A percentile compares a stretch with the other conserved stretches of the same genome.
phyloP scores from a whole-genome alignment of 2,113 vertebrate genomes.

The Lipophrys pholis region DNA sequence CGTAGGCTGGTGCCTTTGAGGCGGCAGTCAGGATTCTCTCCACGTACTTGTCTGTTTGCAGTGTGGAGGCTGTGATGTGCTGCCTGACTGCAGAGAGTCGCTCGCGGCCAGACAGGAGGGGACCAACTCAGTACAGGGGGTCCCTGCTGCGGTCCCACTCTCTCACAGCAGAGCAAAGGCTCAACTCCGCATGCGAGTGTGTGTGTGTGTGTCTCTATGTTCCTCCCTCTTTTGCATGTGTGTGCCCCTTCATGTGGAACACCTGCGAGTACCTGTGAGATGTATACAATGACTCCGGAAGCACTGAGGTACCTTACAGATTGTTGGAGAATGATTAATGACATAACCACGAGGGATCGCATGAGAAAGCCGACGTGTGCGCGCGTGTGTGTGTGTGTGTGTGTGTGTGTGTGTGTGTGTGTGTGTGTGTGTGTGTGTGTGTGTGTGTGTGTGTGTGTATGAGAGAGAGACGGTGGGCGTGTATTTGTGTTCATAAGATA shows the following conservation, averaged over 20 bases:
- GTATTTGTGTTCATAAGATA: slow-evolving; percentile 16
- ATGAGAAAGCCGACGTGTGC: not conserved
- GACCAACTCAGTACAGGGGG: slow-evolving; percentile 69
- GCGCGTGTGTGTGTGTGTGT: not conserved
- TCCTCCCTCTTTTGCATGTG: slow-evolving; percentile 12
- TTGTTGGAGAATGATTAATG: not conserved
- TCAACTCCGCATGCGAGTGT: not conserved
- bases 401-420: not conserved
- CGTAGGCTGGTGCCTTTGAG: slow-evolving; percentile 73
- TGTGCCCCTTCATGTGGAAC: not conserved
- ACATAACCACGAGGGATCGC: not conserved
- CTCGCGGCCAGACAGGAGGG: slow-evolving; percentile 72
- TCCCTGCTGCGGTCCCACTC: slow-evolving; percentile 64
- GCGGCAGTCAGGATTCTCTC: slow-evolving; percentile 74
- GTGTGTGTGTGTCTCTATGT: slow-evolving; percentile 33
- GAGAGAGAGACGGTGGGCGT: not conserved
- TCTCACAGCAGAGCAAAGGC: slow-evolving; percentile 59
- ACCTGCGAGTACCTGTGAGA: not conserved
- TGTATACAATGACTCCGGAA: not conserved
- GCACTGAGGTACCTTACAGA: not conserved
- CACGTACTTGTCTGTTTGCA: slow-evolving; percentile 78
- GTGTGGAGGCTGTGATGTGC: slow-evolving; percentile 77
- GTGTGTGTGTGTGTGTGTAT: not conserved
- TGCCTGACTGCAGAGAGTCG: slow-evolving; percentile 72
- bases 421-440: slow-evolving; percentile 2